These are phyloP conservation scores for Thecocarcelia acutangulata DNA, from an alignment of 2,888 invertebrate genomes.

Conservation along the genomic window DNA sequence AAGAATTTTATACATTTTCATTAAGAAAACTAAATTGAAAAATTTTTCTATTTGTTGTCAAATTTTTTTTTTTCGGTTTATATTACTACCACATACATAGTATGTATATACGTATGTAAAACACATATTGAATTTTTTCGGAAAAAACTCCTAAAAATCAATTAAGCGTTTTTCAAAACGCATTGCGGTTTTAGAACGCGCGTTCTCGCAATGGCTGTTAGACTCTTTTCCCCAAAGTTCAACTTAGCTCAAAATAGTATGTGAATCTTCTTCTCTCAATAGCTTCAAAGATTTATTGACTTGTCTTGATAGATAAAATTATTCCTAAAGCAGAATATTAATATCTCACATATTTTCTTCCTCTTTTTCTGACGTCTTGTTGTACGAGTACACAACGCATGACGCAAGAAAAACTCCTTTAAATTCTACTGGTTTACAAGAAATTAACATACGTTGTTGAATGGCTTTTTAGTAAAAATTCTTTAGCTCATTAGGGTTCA, in stretches of 20 bases:
- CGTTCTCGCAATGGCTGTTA: too few relatives aligned
- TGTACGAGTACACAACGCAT: too few relatives aligned
- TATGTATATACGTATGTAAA: too few relatives aligned
- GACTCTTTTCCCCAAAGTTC: neutral
- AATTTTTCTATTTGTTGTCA: too few relatives aligned
- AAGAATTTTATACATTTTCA: too few relatives aligned
- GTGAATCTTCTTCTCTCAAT: neutral
- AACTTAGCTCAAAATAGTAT: constrained; percentile 21
- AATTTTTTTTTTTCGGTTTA: too few relatives aligned
- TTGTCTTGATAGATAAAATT: constrained; percentile 46
- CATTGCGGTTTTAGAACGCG: too few relatives aligned
- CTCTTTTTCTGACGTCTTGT: neutral
- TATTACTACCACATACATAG: too few relatives aligned
- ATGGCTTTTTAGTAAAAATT: constrained; percentile 60
- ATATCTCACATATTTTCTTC: constrained; percentile 28
- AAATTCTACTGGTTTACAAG: constrained; percentile 31
- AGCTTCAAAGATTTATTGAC: constrained; percentile 51
- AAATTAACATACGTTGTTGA: constrained; percentile 52
- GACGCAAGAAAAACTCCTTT: constrained; percentile 26
- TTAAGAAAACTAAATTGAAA: too few relatives aligned
- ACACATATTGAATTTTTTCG: too few relatives aligned
- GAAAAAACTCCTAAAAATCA: too few relatives aligned
- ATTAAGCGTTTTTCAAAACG: too few relatives aligned
- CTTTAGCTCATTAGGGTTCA: constrained; percentile 65
- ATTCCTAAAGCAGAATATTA: constrained; percentile 45